A percentile compares a stretch with the other conserved stretches of the same genome.
These are phyloP conservation scores for Petrocephalus zakoni DNA, from an alignment of 2,113 vertebrate genomes.

Conservation along the genomic window DNA sequence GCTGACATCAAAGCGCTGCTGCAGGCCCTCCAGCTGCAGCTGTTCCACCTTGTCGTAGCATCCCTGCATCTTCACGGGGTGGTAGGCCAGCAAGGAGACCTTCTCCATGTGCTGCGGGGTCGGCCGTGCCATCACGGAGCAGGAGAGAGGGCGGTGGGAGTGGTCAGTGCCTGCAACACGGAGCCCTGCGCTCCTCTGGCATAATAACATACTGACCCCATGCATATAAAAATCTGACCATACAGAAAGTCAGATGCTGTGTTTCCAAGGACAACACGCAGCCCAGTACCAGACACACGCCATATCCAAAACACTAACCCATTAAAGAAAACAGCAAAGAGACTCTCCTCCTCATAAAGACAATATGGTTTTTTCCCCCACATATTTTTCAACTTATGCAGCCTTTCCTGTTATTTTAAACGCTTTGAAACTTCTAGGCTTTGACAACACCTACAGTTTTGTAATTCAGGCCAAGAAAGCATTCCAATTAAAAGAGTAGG, in stretches of 20 bases:
- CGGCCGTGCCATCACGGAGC: not conserved
- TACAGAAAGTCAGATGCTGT: not conserved
- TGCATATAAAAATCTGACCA: not conserved
- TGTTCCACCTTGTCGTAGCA: constrained; percentile 88
- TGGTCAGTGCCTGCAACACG: not conserved
- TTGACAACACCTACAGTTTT: not conserved
- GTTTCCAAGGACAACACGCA: not conserved
- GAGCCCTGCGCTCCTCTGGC: not conserved
- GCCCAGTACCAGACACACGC: not conserved
- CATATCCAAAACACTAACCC: not conserved
- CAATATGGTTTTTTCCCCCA: not conserved
- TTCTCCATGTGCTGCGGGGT: constrained; percentile 81
- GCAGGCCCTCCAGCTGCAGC: constrained; percentile 85
- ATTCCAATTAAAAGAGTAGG: not conserved
- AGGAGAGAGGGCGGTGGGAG: not conserved
- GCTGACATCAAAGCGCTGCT: constrained; percentile 86
- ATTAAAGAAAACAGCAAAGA: not conserved
- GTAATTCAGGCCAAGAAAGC: not conserved
- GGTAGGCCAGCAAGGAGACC: constrained; percentile 87
- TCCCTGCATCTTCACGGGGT: constrained; percentile 96
- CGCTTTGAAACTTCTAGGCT: not conserved
- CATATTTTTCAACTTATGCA: not conserved
- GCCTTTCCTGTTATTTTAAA: not conserved
- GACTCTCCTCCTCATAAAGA: not conserved
- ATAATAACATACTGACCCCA: not conserved